Evolutionary conservation across 2,113 vertebrate genomes (phyloP).

Genomic region (Mirounga angustirostris): DNA sequence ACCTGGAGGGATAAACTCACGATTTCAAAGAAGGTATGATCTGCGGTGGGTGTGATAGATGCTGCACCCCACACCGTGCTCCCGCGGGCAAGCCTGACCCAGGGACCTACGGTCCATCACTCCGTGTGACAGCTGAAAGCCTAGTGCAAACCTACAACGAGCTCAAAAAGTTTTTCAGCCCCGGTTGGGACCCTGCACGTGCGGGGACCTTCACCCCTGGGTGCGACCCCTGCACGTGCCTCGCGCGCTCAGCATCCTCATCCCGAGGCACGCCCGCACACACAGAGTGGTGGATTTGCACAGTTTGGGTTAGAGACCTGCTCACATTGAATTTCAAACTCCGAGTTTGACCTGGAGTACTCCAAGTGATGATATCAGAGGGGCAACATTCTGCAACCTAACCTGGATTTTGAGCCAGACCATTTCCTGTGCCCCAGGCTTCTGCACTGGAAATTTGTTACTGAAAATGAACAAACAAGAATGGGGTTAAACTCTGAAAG

Average conservation of each 20-base stretch:
- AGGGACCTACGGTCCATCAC: rapidly evolving
- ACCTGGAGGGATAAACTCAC: background rate
- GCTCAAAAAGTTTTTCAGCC: background rate
- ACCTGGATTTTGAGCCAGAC: background rate
- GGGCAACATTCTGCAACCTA: too few relatives aligned
- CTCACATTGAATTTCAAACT: background rate
- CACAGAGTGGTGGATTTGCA: background rate
- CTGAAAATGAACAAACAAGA: background rate
- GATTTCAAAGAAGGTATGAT: background rate
- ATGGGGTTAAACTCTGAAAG: background rate
- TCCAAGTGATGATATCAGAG: rapidly evolving
- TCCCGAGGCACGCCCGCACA: too few relatives aligned
- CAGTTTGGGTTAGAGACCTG: background rate
- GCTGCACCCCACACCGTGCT: background rate
- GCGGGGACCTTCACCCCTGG: too few relatives aligned
- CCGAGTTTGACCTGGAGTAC: background rate
- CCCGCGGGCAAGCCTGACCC: background rate
- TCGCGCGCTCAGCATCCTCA: background rate
- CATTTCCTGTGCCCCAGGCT: rapidly evolving
- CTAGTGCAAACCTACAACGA: background rate
- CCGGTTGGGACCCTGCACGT: background rate
- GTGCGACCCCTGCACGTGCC: background rate
- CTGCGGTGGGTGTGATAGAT: rapidly evolving
- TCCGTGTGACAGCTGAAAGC: background rate
- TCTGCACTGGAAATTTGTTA: background rate